Conservation (phyloP, 2,797 vertebrate genomes). For the Gambusia yucatana region DNA sequence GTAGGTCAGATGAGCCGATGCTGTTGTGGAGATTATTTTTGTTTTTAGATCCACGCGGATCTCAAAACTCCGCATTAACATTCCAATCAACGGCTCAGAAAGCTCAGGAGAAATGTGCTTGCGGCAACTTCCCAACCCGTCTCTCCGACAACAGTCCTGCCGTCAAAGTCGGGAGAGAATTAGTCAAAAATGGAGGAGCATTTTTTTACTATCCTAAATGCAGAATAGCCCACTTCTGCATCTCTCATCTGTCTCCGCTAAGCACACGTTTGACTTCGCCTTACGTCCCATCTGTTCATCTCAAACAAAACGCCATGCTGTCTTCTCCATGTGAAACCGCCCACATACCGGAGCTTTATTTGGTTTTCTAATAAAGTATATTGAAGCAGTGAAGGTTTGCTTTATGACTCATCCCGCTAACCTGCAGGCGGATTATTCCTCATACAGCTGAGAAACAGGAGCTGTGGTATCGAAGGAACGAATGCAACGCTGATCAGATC, state of each 20-base stretch:
- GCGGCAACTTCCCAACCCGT: constrained; percentile 57
- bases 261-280: constrained; percentile 39
- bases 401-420: constrained; percentile 38
- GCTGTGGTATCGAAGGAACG: background rate
- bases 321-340: constrained; percentile 42
- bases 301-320: constrained; percentile 29
- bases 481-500: background rate
- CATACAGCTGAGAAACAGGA: constrained; percentile 5
- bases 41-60: constrained; percentile 31
- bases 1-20: constrained; percentile 23
- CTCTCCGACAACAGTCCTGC: constrained; percentile 48
- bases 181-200: constrained; percentile 11
- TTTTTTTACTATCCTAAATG: constrained; percentile 26
- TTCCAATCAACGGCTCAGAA: constrained; percentile 34
- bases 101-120: constrained; percentile 50
- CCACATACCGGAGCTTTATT: constrained; percentile 29
- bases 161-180: constrained; percentile 45
- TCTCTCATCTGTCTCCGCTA: constrained; percentile 29
- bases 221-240: background rate
- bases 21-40: constrained; percentile 33
- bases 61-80: constrained; percentile 41
- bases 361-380: constrained; percentile 46
- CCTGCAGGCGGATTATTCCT: constrained; percentile 7
- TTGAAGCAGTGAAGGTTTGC: constrained; percentile 45
- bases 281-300: constrained; percentile 47